Conservation (phyloP, 2,797 vertebrate species). For the Eulemur coronatus region DNA sequence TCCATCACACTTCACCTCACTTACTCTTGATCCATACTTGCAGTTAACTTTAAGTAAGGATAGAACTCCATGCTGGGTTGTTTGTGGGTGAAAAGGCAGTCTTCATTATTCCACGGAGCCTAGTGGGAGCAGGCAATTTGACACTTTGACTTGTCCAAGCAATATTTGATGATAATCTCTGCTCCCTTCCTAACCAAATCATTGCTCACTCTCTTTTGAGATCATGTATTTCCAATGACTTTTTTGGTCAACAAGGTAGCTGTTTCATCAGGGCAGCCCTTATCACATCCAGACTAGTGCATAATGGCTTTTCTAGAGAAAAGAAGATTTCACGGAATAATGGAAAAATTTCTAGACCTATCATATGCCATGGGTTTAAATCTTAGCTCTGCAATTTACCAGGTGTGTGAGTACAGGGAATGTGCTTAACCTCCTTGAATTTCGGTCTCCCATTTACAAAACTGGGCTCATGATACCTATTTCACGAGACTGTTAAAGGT, state of each 20-base stretch:
- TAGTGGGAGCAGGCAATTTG: not conserved
- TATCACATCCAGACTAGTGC: not conserved
- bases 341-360: not conserved
- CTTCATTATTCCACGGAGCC: not conserved
- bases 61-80: not conserved
- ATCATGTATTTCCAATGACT: not conserved
- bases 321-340: conserved; percentile 14
- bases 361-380: not conserved
- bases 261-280: not conserved
- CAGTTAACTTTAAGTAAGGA: not conserved
- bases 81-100: not conserved
- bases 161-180: not conserved
- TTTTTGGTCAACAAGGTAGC: not conserved
- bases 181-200: not conserved
- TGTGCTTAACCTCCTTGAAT: not conserved
- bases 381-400: not conserved
- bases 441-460: not conserved
- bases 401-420: not conserved
- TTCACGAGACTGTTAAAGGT: not conserved
- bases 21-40: not conserved
- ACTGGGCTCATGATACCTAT: not conserved
- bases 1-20: not conserved
- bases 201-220: not conserved
- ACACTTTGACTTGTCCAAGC: not conserved
- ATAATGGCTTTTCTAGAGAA: not conserved